Evolutionary conservation across 2,113 vertebrate genomes (phyloP).

Genomic region (Fulmarus glacialis): DNA sequence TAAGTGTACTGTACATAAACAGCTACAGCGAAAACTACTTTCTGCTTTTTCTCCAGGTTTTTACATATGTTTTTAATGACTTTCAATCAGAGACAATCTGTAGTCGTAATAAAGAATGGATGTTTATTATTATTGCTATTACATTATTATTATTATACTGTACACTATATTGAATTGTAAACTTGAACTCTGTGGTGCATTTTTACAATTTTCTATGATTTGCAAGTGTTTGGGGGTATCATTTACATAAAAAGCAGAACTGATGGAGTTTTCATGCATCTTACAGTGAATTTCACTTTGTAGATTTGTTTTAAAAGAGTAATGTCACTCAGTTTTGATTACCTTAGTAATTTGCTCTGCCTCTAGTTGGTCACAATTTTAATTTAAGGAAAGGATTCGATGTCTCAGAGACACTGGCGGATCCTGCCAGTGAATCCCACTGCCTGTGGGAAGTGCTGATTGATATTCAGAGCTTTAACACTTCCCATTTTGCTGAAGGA

Average conservation of each 20-base stretch:
- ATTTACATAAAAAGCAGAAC: not conserved
- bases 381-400: slow-evolving; percentile 23
- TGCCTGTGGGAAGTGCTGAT: slow-evolving; percentile 63
- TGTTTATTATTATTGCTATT: slow-evolving; percentile 41
- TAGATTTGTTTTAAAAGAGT: slow-evolving; percentile 25
- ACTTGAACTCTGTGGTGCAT: slow-evolving; percentile 8
- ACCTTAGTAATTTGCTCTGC: slow-evolving; percentile 45
- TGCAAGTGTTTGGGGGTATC: slow-evolving; percentile 11
- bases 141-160: slow-evolving; percentile 40
- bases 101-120: slow-evolving; percentile 20
- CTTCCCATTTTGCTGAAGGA: slow-evolving; percentile 62
- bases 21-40: not conserved
- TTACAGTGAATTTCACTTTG: slow-evolving; percentile 20
- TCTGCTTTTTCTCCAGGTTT: not conserved
- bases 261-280: not conserved
- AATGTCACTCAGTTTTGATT: slow-evolving; percentile 43
- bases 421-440: slow-evolving; percentile 56
- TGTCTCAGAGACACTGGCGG: slow-evolving; percentile 31
- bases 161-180: slow-evolving; percentile 38
- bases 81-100: slow-evolving; percentile 38
- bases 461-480: slow-evolving; percentile 68
- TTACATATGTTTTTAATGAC: slow-evolving; percentile 10
- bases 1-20: not conserved
- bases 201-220: slow-evolving; percentile 35
- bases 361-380: slow-evolving; percentile 63